Base-by-base conservation (phyloP, 2,888 invertebrate species). In the Syritta pipiens region DNA sequence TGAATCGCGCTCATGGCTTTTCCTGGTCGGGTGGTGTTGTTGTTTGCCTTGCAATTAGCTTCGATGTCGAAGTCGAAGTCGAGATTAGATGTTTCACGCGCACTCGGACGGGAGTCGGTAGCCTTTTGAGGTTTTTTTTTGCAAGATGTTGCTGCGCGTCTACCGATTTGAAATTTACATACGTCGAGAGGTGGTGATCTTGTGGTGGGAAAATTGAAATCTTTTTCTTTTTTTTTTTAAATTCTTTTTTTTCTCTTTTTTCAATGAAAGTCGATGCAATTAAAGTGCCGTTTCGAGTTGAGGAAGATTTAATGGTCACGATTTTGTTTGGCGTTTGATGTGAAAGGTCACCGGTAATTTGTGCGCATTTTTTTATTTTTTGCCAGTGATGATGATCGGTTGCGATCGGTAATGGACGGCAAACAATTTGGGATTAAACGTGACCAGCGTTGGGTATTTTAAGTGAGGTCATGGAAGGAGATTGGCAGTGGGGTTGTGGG, bases 131-230 rank as follows among this genome's bases (percentile, higher is more conserved):
- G n/a, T n/a, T n/a, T n/a, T n/a, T n/a, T n/a, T 59, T n/a, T 26
- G 46, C 48, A 17, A 7, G 9, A 48, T 57, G 69, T 51, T 37
- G 44, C 22, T n/a, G n/a, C n/a, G n/a, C n/a, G n/a, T n/a, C 53
- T 62, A 63, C 62, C 55, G 55, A 55, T 44, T 62, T 62, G 22
- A 30, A 40, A 71, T 63, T 53, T 63, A 55, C 55, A 63, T 71
- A 40, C n/a, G 20, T 9, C 17, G 14, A 14, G 7, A 6, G 14
- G 20, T 44, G 22, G 4, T 1, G 17, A 7, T n/a, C 4, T 9
- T 24, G 4, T 44, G 7, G 20, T 6, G 22, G 26, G 40, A 30
- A 37, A 37, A 37, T 28, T 14, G 7, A 9, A 6, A 28, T 7
- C 2, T 24, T 46, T 46, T 46, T 30, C 28, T 17, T 51, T 51